These are phyloP conservation scores for Xanthostigma xanthostigma DNA, from an alignment of 2,888 invertebrate species.

Conservation along the genomic window DNA sequence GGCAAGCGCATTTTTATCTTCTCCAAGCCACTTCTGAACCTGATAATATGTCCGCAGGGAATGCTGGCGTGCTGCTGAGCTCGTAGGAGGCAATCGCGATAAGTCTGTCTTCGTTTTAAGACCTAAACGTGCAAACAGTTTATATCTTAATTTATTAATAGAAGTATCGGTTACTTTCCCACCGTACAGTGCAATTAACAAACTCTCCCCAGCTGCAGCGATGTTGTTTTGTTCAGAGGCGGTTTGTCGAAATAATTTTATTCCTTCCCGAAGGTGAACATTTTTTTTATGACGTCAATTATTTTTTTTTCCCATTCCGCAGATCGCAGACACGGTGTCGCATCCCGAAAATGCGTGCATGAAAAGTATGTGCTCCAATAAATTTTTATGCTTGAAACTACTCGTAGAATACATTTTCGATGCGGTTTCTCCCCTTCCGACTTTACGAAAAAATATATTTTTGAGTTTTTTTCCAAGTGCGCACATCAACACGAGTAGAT, in stretches of 20 bases:
- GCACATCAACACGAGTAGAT: constrained; percentile 14
- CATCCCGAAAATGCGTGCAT: no score
- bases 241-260: constrained; percentile 6
- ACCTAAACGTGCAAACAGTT: constrained; percentile 1
- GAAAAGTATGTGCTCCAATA: no score
- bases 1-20: constrained; percentile 5
- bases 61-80: constrained; percentile 5
- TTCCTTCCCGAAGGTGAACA: constrained; percentile 1
- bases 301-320: constrained; percentile 10
- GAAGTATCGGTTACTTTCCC: constrained; percentile 3
- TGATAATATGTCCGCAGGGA: constrained; percentile 9
- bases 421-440: background rate
- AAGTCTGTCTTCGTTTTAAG: background rate
- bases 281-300: constrained; percentile 7
- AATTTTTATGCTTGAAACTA: no score
- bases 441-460: constrained; percentile 10
- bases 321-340: no score
- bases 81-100: constrained; percentile 8
- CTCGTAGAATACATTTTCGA: background rate
- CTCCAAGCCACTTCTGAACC: constrained; percentile 8
- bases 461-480: constrained; percentile 6
- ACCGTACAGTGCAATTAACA: constrained; percentile 11
- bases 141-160: constrained; percentile 6
- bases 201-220: constrained; percentile 9
- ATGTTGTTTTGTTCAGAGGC: constrained; percentile 4